Base-by-base conservation (phyloP, 2,113 vertebrate genomes). In the Sebastes fasciatus region DNA sequence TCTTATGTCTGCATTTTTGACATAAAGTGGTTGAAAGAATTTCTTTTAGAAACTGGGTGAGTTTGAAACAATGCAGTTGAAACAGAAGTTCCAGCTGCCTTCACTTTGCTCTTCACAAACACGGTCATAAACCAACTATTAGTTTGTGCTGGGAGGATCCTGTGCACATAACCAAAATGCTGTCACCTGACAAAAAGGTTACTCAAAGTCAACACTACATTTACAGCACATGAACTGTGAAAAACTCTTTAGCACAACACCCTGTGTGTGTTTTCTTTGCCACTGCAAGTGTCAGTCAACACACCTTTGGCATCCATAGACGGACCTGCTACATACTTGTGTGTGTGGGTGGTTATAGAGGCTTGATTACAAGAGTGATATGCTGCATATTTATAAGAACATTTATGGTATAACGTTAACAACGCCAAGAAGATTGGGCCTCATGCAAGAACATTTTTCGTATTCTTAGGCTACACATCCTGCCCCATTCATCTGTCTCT, bases 121-220 rank as follows among this genome's bases (percentile, higher is more conserved):
- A 23, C 7, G 1, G 51, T 23, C 26, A 12, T 48, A 42, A 73
- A 54, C 4, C 13, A 43, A 63, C 60, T 65, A 11, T 5, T 3
- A 16, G 5, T 55, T 48, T 66, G n/a, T 19, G 34, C 13, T 1
- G 11, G 4, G 45, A 64, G 51, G 77, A 69, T 64, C 19, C 9
- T 58, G 63, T 60, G 34, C 10, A 65, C 34, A 42, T 46, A 48
- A 71, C 23, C 34, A 79, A 62, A 80, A 63, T 0, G 1, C 26
- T 9, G 40, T 83, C 70, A 75, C 48, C 40, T 61, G 45, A 79
- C n/a, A 23, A 55, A 2, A 7, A 5, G 34, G 42, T 57, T 45
- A 45, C 6, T 8, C 16, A 16, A 72, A 79, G 69, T 82, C 61
- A 82, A 85, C 45, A 51, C 42, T 21, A 5, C 48, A 52, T 40